phyloP scores from a whole-genome alignment of 1,140 invertebrate species.

The Ceratosolen solmsi region DNA sequence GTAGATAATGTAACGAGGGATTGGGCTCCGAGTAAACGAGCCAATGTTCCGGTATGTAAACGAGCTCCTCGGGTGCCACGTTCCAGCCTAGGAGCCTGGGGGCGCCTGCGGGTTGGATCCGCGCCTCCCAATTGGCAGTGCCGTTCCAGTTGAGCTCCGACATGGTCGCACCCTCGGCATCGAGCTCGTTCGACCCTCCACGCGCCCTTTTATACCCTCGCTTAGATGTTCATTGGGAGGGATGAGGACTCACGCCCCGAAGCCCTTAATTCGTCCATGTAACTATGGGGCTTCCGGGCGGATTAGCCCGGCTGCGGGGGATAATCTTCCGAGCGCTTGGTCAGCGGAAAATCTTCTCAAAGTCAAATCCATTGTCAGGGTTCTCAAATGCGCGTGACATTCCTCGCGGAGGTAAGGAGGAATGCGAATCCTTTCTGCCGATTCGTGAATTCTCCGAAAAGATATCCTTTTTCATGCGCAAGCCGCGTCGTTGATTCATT shows the following conservation, averaged over 20 bases:
- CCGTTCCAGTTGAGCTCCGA: conserved; percentile 34
- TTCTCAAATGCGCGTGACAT: conserved; percentile 12
- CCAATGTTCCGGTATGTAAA: conserved; percentile 88
- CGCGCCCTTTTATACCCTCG: conserved; percentile 59
- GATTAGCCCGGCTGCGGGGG: conserved; percentile 64
- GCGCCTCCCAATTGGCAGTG: conserved; percentile 62
- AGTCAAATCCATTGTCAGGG: conserved; percentile 64
- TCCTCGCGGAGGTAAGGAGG: not conserved
- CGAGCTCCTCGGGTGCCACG: conserved; percentile 82
- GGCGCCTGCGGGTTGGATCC: conserved; percentile 65
- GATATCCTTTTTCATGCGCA: not conserved
- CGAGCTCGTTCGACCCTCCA: not conserved
- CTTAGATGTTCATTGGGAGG: not conserved
- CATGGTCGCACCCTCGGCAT: conserved; percentile 12
- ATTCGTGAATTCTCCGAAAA: not conserved
- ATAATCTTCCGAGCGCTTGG: conserved; percentile 63
- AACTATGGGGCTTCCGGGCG: conserved; percentile 53
- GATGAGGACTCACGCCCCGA: conserved; percentile 12
- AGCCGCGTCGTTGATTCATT: too few species aligned
- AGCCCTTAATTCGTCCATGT: conserved; percentile 49
- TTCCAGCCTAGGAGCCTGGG: conserved; percentile 83
- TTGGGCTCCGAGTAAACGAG: conserved; percentile 85
- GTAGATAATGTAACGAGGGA: conserved; percentile 85
- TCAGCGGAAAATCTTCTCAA: conserved; percentile 65
- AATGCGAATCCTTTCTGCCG: not conserved